Percentiles rank a stretch among this genome's conserved stretches.
Evolutionary conservation across 1,140 invertebrate species (phyloP).

Genomic region (Nephotettix cincticeps): DNA sequence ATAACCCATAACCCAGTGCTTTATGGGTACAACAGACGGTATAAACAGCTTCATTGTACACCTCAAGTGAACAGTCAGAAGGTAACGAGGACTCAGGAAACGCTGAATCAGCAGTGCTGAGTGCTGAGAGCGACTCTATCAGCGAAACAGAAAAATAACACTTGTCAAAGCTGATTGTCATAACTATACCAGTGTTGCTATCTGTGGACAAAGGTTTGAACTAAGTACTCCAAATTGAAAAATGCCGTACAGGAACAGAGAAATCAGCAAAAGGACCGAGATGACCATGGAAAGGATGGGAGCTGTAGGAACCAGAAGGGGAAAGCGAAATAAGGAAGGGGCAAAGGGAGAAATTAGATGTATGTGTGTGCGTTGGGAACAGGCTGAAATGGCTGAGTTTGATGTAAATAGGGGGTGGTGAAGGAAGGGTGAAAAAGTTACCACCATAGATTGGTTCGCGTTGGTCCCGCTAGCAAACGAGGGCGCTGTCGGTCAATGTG

Average conservation of each 20-base stretch:
- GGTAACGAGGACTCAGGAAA: not conserved
- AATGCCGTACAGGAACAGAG: too few species aligned
- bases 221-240: not conserved
- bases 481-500: constrained; percentile 6
- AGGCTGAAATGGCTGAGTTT: not conserved
- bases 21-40: constrained; percentile 3
- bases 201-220: not conserved
- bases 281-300: too few species aligned
- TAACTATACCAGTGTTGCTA: not conserved
- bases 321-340: not conserved
- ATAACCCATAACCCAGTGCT: constrained; percentile 3
- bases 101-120: not conserved
- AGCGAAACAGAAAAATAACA: too few species aligned
- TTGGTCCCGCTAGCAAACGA: not conserved
- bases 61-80: not conserved
- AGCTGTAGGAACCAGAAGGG: too few species aligned
- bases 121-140: not conserved
- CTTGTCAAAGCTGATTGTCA: not conserved
- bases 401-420: constrained; percentile 1
- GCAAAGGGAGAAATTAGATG: not conserved
- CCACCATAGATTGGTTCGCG: constrained; percentile 19
- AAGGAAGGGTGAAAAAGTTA: constrained; percentile 20
- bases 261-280: too few species aligned
- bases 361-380: not conserved
- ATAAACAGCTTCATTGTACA: constrained; percentile 14